Base-by-base conservation (phyloP, 1,140 invertebrate species). In the Formica selysi region DNA sequence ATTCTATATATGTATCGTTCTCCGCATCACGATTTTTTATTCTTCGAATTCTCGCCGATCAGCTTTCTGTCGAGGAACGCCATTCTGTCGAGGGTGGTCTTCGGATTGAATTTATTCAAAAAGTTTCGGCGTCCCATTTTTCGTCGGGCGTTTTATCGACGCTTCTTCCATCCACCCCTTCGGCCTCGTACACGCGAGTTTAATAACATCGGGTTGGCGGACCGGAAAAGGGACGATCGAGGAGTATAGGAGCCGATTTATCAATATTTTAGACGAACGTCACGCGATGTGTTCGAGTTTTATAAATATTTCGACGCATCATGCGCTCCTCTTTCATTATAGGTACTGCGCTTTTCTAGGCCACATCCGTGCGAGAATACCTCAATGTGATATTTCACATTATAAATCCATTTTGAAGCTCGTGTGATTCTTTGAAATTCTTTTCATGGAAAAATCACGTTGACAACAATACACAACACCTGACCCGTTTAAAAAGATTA, bases 41-140 rank as follows among this genome's bases (percentile, higher is more conserved):
- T 41, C 41, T 36, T 32, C 26, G 26, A 65, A 4, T 16, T 83
- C 57, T 44, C 22, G 51, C 22, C 57, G 71, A 83, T 88, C 84
- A 87, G 86, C 76, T 86, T 79, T 74, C 71, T 13, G 62, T 76
- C 54, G 76, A 57, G 64, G 57, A 59, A 59, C 61, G 78, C 51
- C 76, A 61, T 64, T 84, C 79, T 54, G 67, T 54, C 84, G 67
- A 51, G 48, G 48, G 48, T 51, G 16, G 38, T 44, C 84, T 79
- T 36, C 62, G 85, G 76, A 91, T 93, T 92, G 89, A 89, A 92
- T 93, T 93, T 92, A 90, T 90, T 86, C 76, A 83, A 85, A 41
- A 91, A 89, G 85, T 87, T 87, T 89, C 70, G 57, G 22, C 48
- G 62, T 78, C 22, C 41, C 71, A 78, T 71, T 59, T 87, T 76